Base-by-base conservation (phyloP, 2,113 vertebrate species). In the Apteryx owenii region DNA sequence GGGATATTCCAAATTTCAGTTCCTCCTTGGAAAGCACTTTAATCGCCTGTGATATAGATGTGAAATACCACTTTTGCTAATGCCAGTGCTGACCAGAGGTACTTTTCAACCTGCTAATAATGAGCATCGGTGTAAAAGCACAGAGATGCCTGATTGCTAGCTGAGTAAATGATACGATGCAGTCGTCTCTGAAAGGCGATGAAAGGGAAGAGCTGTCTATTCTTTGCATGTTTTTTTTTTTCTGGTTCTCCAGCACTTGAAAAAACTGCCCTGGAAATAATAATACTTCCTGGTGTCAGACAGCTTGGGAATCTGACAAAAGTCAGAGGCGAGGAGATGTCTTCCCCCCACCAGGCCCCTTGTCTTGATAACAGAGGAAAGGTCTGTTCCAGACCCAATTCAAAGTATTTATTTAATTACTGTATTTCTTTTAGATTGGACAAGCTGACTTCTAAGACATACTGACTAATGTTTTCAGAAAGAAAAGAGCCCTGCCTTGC, bases 381-480 rank as follows among this genome's bases (percentile, higher is more conserved):
- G 61, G 25, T 42, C 72, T 89, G n/a, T 65, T 82, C 53, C 88
- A 89, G 92, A 26, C 36, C 56, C 81, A 87, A 93, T 70, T 80
- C 75, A 81, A 72, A 26, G 20, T 92, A 58, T 85, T 86, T 76
- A 88, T 91, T 94, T 95, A 73, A 93, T 69, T 83, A 68, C 25
- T 68, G 36, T 36, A 88, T 86, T 94, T 95, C 88, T 66, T 76
- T 60, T 78, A 53, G 46, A 61, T 84, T 10, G 51, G 81, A 81
- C 72, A 93, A 94, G 68, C 53, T 93, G 89, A 77, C 50, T 78
- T 81, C 51, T 84, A 81, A 44, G 58, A 85, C 85, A 84, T 33
- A 71, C 29, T 75, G 62, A 65, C 46, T 80, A 90, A 58, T 82
- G 79, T 80, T 93, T 90, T 66, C 36, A 31, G 44, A 62, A 84